Evolutionary conservation across 2,797 vertebrate species (phyloP), one percentile per base, ranked within the genome.

Genomic region (Psittacula derbiana): DNA sequence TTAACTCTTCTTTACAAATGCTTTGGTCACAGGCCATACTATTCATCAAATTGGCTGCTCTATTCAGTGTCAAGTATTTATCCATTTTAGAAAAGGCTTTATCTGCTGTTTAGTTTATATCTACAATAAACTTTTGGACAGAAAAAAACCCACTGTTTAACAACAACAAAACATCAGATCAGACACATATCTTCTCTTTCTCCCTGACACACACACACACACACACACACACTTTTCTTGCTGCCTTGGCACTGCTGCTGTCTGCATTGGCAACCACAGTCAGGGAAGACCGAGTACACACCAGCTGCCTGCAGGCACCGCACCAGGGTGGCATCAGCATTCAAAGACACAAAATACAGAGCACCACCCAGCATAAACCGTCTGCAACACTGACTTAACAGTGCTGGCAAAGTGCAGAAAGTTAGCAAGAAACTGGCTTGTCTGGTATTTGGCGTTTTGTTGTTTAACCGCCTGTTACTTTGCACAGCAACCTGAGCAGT

Each of bases 141-240:
- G 31, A 28, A 69, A 40, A 38, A 27, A 52, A 6, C 24, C 19
- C n/a, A 19, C 14, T n/a, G 16, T 46, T 91, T 69, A 79, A 76
- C 15, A 38, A 10, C 6, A 46, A 18, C 19, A 72, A 43, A 73
- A 28, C 14, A 36, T 14, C 10, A 16, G 28, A 28, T n/a, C 18
- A 86, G 58, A 79, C 5, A n/a, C 58, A 31, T 16, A 47, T 47
- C 52, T 66, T 40, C 17, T n/a, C 60, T 64, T 38, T n/a, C 47
- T 75, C 47, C 50, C 8, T 0, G 8, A 33, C 0, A 17, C 58
- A 50, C 10, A 28, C 20, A 8, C 0, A 36, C 36, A 36, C 36
- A 36, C 36, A 36, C 36, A 36, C n/a, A 8, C 0, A 0, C 40
- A 0, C 40, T 46, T 41, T 46, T 52, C 53, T 91, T 27, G 69